These are phyloP conservation scores for Takifugu bimaculatus DNA, from an alignment of 2,113 vertebrate species.

Conservation along the genomic window DNA sequence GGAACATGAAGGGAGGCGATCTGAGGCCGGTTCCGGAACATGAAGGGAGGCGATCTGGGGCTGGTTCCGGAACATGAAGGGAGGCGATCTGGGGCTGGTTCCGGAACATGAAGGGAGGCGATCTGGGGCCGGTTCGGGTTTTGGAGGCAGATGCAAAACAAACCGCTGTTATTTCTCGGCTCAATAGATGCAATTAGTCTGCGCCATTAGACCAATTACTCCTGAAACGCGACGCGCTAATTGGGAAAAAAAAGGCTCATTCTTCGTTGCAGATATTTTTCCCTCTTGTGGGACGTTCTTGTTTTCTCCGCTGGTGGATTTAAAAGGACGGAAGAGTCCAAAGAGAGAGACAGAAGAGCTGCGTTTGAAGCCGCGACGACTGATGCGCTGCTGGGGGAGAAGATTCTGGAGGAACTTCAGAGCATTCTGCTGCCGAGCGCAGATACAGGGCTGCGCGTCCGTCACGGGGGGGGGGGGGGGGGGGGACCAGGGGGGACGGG, in stretches of 20 bases:
- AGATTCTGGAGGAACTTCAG: slow-evolving; percentile 49
- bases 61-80: too few species aligned
- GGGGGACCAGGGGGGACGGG: too few species aligned
- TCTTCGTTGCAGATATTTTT: not conserved
- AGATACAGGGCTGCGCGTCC: too few species aligned
- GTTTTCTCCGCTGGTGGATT: slow-evolving; percentile 22
- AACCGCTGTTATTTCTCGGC: slow-evolving; percentile 24
- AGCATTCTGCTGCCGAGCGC: not conserved
- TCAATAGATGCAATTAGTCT: slow-evolving; percentile 56
- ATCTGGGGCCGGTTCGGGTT: slow-evolving; percentile 43
- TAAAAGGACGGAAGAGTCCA: slow-evolving; percentile 19
- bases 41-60: too few species aligned
- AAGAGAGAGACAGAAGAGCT: not conserved
- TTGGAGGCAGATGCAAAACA: slow-evolving; percentile 7
- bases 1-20: too few species aligned
- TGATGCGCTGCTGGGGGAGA: slow-evolving; percentile 40
- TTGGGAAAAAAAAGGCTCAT: not conserved
- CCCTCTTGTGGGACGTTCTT: not conserved
- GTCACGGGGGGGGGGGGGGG: too few species aligned
- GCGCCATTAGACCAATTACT: slow-evolving; percentile 19
- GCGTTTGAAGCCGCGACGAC: slow-evolving; percentile 45
- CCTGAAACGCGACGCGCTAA: too few species aligned
- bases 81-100: too few species aligned
- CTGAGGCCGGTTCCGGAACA: slow-evolving; percentile 4
- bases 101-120: slow-evolving; percentile 37